A percentile compares a stretch with the other conserved stretches of the same genome.
Evolutionary conservation across 2,113 vertebrate species (phyloP).

Genomic region (Gopherus evgoodei): DNA sequence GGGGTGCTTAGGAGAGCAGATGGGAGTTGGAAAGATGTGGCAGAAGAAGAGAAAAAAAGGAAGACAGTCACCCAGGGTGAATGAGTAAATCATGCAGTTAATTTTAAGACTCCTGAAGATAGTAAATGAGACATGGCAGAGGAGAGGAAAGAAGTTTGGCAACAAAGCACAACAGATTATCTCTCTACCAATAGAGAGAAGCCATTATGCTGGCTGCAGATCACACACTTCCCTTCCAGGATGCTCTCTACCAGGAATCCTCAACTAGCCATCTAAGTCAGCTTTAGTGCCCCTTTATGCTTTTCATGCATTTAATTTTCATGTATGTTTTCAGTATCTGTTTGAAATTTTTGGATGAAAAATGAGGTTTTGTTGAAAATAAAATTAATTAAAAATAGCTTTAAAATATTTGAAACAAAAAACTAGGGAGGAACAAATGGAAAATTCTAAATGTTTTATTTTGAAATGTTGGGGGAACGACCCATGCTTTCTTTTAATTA

Average conservation of each 20-base stretch:
- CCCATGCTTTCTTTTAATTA: not conserved
- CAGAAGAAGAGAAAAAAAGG: constrained; percentile 45
- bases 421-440: not conserved
- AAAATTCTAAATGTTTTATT: not conserved
- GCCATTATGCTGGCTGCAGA: not conserved
- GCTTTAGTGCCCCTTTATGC: not conserved
- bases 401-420: not conserved
- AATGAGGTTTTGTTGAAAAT: not conserved
- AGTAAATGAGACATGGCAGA: not conserved
- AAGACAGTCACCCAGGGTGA: constrained; percentile 75
- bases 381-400: not conserved
- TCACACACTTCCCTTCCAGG: not conserved
- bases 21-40: constrained; percentile 74
- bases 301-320: not conserved
- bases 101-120: constrained; percentile 66
- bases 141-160: not conserved
- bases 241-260: not conserved
- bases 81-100: constrained; percentile 75
- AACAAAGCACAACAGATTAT: not conserved
- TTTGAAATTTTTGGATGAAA: not conserved
- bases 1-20: constrained; percentile 72
- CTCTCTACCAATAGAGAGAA: not conserved
- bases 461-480: not conserved
- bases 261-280: not conserved
- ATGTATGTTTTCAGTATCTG: not conserved